Evolutionary conservation across 2,113 vertebrate genomes (phyloP).

Genomic region (Potamarius usumacintae): DNA sequence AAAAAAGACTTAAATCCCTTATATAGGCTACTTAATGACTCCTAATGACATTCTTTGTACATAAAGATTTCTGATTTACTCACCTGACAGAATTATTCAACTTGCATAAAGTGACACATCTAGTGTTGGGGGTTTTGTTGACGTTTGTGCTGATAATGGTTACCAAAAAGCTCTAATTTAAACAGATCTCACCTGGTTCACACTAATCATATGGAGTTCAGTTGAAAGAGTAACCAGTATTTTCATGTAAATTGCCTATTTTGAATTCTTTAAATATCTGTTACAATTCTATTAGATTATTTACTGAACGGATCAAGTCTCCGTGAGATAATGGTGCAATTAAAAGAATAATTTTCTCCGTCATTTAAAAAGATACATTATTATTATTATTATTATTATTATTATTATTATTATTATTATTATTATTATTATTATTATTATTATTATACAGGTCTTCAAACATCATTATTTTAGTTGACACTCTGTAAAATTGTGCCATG

Average conservation of each 20-base stretch:
- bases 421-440: slow-evolving; percentile 51
- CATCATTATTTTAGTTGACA: slow-evolving; percentile 26
- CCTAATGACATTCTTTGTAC: slow-evolving; percentile 57
- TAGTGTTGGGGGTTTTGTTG: slow-evolving; percentile 50
- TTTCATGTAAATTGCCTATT: slow-evolving; percentile 57
- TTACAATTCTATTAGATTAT: slow-evolving; percentile 49
- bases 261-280: slow-evolving; percentile 51
- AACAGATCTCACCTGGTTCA: slow-evolving; percentile 19
- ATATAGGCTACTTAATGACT: slow-evolving; percentile 16
- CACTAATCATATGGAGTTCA: not conserved
- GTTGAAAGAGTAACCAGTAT: slow-evolving; percentile 49
- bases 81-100: slow-evolving; percentile 39
- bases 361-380: slow-evolving; percentile 44
- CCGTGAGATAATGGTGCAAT: slow-evolving; percentile 52
- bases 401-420: slow-evolving; percentile 50
- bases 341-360: slow-evolving; percentile 31
- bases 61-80: slow-evolving; percentile 62
- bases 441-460: slow-evolving; percentile 26
- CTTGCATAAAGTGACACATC: slow-evolving; percentile 36
- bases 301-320: slow-evolving; percentile 45
- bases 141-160: slow-evolving; percentile 44
- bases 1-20: slow-evolving; percentile 13
- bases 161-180: slow-evolving; percentile 40
- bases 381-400: slow-evolving; percentile 47
- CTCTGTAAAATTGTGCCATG: slow-evolving; percentile 49